Base-by-base conservation (phyloP, 2,888 invertebrate genomes). In the Loripinus fragilis region DNA sequence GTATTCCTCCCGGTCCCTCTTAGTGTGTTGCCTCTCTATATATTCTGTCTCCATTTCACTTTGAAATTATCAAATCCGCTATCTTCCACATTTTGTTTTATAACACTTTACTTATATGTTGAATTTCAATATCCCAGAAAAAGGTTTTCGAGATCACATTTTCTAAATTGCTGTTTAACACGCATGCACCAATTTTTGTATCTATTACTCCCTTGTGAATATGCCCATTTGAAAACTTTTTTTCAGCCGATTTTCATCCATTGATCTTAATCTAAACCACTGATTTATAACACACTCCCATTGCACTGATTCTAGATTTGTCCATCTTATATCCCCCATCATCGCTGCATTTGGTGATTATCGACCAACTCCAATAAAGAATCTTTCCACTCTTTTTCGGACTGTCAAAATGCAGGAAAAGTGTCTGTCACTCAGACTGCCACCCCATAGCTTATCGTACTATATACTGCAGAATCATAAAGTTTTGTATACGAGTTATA, bases 261-360 rank as follows among this genome's bases (percentile, higher is more conserved):
- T 55, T 25, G 15, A n/a, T 55, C 55, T 55, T 28, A 55, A 28
- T 55, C 55, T 23, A 55, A 55, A 55, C 55, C 55, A 55, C 7
- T 55, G 55, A 55, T 23, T 55, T 25, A 55, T 55, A 55, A 55
- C 55, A 55, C 25, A 55, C 28, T 55, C 55, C 55, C 55, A 55
- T 25, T 55, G 55, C 23, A 17, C 7, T 15, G 55, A 55, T 25
- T 55, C 55, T 25, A 28, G 23, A 55, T 55, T 55, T 25, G 2
- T 55, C 55, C 55, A 55, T 12, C 25, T 28, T 28, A 55, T 55
- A 25, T 55, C 55, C 2, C 55, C 55, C 55, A 55, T 55, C 25
- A 25, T 15, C 55, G 25, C 55, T 5, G 28, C 15, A 25, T 55
- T 55, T 25, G 55, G 55, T 15, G 55, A 25, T 5, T 55, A 55